Evolutionary conservation across 2,888 invertebrate species (phyloP).

Genomic region (Atherix ibis): DNA sequence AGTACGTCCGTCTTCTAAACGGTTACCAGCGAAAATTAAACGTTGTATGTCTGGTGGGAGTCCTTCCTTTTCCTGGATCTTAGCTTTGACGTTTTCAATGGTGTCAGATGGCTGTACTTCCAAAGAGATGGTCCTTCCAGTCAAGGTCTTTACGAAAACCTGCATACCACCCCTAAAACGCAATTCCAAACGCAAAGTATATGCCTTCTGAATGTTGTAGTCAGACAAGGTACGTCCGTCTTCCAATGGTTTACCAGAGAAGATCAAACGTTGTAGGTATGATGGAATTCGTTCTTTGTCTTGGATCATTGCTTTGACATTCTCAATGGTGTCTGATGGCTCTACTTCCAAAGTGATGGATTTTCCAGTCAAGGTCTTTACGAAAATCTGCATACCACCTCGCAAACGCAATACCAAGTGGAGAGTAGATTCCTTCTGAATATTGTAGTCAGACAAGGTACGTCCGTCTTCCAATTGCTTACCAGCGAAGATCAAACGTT

Average conservation of each 20-base stretch:
- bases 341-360: slow-evolving; percentile 19
- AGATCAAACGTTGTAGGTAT: slow-evolving; percentile 10
- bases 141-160: slow-evolving; percentile 9
- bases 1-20: slow-evolving; percentile 8
- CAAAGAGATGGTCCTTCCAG: slow-evolving; percentile 8
- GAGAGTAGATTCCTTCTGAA: slow-evolving; percentile 21
- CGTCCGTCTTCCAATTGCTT: slow-evolving; percentile 22
- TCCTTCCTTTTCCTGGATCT: slow-evolving; percentile 9
- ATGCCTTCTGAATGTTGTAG: slow-evolving; percentile 9
- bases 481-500: slow-evolving; percentile 21
- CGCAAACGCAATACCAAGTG: slow-evolving; percentile 20
- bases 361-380: slow-evolving; percentile 20
- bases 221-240: slow-evolving; percentile 9
- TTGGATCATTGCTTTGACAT: slow-evolving; percentile 9
- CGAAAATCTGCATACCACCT: slow-evolving; percentile 19
- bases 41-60: slow-evolving; percentile 9
- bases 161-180: slow-evolving; percentile 10
- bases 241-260: slow-evolving; percentile 8
- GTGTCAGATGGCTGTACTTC: slow-evolving; percentile 8
- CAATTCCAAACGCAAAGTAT: slow-evolving; percentile 7
- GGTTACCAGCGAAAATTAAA: slow-evolving; percentile 9
- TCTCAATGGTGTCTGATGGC: slow-evolving; percentile 12
- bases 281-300: slow-evolving; percentile 9
- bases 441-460: slow-evolving; percentile 20
- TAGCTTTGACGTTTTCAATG: slow-evolving; percentile 9